Evolutionary conservation across 1,140 invertebrate genomes (phyloP).

Genomic region (Mya arenaria): DNA sequence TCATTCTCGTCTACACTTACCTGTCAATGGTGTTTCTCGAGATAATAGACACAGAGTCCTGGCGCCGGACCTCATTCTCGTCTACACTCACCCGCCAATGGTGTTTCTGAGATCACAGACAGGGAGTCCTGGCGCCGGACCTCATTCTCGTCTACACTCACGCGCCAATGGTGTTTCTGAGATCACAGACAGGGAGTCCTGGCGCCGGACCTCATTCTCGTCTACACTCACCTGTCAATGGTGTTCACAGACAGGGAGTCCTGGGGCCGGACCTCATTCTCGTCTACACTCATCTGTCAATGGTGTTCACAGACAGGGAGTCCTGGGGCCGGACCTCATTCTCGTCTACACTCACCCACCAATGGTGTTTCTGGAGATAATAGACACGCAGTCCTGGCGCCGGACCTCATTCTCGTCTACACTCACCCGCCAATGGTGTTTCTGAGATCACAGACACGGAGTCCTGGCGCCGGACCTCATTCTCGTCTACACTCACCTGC

Average conservation of each 20-base stretch:
- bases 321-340: slow-evolving; percentile 86
- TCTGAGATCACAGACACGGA: slow-evolving; percentile 82
- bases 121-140: slow-evolving; percentile 87
- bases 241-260: slow-evolving; percentile 85
- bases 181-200: slow-evolving; percentile 85
- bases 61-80: slow-evolving; percentile 78
- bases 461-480: slow-evolving; percentile 86
- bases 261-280: slow-evolving; percentile 85
- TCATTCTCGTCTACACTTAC: slow-evolving; percentile 85
- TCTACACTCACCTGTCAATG: too few species aligned
- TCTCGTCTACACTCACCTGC: slow-evolving; percentile 81
- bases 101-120: slow-evolving; percentile 81
- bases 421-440: slow-evolving; percentile 73
- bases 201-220: slow-evolving; percentile 85
- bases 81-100: neutral
- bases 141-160: slow-evolving; percentile 85
- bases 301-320: slow-evolving; percentile 83
- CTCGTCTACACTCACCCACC: too few species aligned
- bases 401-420: slow-evolving; percentile 64
- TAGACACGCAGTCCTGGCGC: slow-evolving; percentile 86
- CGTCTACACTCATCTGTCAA: too few species aligned
- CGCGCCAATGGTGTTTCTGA: too few species aligned
- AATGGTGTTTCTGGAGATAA: too few species aligned
- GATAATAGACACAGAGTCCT: slow-evolving; percentile 85
- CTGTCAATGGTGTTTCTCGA: too few species aligned